Percentiles rank a stretch among this genome's conserved stretches.
Conservation (phyloP, 2,797 vertebrate species). For the Sorex maritimensis region DNA sequence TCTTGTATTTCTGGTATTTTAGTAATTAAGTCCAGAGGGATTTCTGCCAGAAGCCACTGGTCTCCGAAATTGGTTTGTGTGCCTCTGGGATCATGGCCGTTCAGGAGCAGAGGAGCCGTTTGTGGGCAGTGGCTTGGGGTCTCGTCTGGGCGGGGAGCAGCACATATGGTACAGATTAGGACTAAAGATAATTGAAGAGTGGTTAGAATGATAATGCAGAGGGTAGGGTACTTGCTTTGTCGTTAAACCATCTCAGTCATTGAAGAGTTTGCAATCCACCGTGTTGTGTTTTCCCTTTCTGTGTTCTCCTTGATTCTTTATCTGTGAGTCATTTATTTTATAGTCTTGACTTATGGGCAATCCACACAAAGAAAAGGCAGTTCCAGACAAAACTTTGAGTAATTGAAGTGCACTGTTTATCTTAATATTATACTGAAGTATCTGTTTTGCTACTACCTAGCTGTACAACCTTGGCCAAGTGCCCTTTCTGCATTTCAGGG, state of each 20-base stretch:
- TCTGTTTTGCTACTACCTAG: not conserved
- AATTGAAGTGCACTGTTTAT: constrained; percentile 13
- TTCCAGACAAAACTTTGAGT: constrained; percentile 44
- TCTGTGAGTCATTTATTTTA: constrained; percentile 8
- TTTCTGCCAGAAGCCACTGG: too few relatives aligned
- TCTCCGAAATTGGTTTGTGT: too few relatives aligned
- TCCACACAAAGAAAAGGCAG: constrained; percentile 22
- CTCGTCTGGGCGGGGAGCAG: too few relatives aligned
- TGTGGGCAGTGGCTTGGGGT: too few relatives aligned
- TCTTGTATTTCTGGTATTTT: too few relatives aligned
- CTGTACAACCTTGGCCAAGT: constrained; percentile 25
- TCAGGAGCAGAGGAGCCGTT: too few relatives aligned
- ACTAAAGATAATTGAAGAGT: constrained; percentile 39
- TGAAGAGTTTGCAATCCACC: constrained; percentile 53
- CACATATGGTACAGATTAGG: not conserved
- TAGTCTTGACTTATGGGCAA: constrained; percentile 42
- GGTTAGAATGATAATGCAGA: constrained; percentile 4
- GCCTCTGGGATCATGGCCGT: too few relatives aligned
- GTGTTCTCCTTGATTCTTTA: constrained; percentile 31
- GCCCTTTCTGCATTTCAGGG: constrained; percentile 13
- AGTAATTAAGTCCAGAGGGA: too few relatives aligned
- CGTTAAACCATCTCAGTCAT: constrained; percentile 48
- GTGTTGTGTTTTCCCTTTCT: not conserved
- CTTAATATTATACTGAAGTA: constrained; percentile 8
- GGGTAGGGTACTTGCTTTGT: not conserved